Evolutionary conservation across 2,797 vertebrate genomes (phyloP).

Genomic region (Helicolenus hilgendorfi): DNA sequence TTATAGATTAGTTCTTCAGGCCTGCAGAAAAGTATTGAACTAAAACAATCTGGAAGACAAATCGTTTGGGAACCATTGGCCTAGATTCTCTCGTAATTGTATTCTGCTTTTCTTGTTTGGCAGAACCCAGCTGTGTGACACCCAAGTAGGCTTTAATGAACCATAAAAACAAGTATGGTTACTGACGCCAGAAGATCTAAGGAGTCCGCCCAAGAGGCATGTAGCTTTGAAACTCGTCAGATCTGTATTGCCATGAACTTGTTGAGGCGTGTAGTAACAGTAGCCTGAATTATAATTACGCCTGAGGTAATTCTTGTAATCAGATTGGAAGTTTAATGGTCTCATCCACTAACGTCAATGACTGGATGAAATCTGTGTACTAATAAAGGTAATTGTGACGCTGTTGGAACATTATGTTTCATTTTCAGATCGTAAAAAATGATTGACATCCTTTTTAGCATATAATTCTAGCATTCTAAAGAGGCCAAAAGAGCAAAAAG

Average conservation of each 20-base stretch:
- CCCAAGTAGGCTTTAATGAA: neutral
- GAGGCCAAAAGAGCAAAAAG: neutral
- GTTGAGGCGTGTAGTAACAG: slow-evolving; percentile 11
- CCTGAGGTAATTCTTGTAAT: neutral
- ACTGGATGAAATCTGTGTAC: neutral
- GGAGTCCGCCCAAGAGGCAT: slow-evolving; percentile 16
- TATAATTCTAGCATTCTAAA: neutral
- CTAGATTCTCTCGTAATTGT: neutral
- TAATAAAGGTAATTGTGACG: neutral
- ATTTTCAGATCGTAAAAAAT: neutral
- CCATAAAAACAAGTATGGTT: slow-evolving; percentile 14
- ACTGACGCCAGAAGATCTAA: neutral
- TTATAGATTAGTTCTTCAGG: neutral
- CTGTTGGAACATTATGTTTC: neutral
- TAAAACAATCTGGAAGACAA: neutral
- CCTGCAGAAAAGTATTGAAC: neutral
- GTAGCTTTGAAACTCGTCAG: slow-evolving; percentile 9
- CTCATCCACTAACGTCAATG: neutral
- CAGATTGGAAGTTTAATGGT: neutral
- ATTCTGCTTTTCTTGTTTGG: neutral
- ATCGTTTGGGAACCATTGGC: neutral
- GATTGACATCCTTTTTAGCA: neutral
- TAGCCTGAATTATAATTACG: neutral
- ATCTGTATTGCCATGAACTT: slow-evolving; percentile 1
- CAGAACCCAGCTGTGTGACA: neutral